These are phyloP conservation scores for Lacerta viridis DNA, from an alignment of 2,797 vertebrate genomes.

Conservation along the genomic window DNA sequence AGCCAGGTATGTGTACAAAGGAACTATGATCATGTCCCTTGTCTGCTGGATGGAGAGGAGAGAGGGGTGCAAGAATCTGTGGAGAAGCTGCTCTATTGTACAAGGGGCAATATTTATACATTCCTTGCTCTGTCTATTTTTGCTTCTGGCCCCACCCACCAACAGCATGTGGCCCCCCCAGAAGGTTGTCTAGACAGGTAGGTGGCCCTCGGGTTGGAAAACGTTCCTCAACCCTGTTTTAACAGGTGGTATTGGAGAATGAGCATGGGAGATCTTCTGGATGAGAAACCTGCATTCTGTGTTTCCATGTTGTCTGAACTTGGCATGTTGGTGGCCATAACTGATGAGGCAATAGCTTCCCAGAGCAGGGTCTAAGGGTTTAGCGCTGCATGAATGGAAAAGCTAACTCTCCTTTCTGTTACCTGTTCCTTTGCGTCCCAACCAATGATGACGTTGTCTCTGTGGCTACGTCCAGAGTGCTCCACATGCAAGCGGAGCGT, in stretches of 20 bases:
- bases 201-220: too few relatives aligned
- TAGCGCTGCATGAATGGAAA: not conserved
- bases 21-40: too few relatives aligned
- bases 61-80: too few relatives aligned
- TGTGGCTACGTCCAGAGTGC: slow-evolving; percentile 68
- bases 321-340: not conserved
- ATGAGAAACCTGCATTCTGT: not conserved
- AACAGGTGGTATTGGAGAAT: not conserved
- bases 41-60: too few relatives aligned
- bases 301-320: not conserved
- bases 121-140: too few relatives aligned
- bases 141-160: too few relatives aligned
- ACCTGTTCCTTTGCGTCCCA: slow-evolving; percentile 83
- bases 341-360: not conserved
- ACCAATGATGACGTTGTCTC: slow-evolving; percentile 76
- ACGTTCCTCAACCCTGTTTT: not conserved
- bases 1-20: too few relatives aligned
- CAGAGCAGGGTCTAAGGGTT: not conserved
- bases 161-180: too few relatives aligned
- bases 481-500: slow-evolving; percentile 77
- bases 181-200: too few relatives aligned
- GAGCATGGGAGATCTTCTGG: not conserved
- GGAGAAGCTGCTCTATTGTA: too few relatives aligned
- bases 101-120: too few relatives aligned
- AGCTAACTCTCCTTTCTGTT: slow-evolving; percentile 35